Percentiles rank a stretch among this genome's conserved stretches.
These are phyloP conservation scores for Hemichromis elongatus DNA, from an alignment of 2,113 vertebrate species.

Conservation along the genomic window DNA sequence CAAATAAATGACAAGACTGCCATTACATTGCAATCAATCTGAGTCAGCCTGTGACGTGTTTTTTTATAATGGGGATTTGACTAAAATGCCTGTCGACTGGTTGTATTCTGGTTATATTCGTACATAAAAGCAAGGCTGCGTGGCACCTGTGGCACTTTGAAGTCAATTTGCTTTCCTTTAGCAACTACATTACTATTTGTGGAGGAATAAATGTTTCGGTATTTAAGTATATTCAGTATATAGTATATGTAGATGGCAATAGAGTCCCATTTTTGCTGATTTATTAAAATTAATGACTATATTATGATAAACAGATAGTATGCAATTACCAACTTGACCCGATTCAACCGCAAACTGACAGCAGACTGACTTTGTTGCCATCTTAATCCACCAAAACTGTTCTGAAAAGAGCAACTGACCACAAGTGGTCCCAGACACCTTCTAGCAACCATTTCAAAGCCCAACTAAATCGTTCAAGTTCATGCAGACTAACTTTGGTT, in stretches of 20 bases:
- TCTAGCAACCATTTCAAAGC: not conserved
- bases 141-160: fast-evolving
- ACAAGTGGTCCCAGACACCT: not conserved
- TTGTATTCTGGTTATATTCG: not conserved
- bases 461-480: not conserved
- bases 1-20: not conserved
- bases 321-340: not conserved
- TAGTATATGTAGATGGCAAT: not conserved
- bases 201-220: not conserved
- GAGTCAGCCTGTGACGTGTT: not conserved
- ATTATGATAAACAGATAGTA: not conserved
- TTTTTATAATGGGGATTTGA: not conserved
- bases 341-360: not conserved
- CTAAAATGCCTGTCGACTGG: not conserved
- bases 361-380: not conserved
- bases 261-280: not conserved
- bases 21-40: not conserved
- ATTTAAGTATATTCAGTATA: too few relatives aligned
- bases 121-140: not conserved
- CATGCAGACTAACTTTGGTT: too few relatives aligned
- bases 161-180: not conserved
- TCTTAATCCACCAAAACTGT: not conserved
- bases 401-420: not conserved
- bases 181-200: not conserved
- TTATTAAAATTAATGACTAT: not conserved